phyloP scores from a whole-genome alignment of 2,113 vertebrate genomes.

The Tiliqua scincoides region DNA sequence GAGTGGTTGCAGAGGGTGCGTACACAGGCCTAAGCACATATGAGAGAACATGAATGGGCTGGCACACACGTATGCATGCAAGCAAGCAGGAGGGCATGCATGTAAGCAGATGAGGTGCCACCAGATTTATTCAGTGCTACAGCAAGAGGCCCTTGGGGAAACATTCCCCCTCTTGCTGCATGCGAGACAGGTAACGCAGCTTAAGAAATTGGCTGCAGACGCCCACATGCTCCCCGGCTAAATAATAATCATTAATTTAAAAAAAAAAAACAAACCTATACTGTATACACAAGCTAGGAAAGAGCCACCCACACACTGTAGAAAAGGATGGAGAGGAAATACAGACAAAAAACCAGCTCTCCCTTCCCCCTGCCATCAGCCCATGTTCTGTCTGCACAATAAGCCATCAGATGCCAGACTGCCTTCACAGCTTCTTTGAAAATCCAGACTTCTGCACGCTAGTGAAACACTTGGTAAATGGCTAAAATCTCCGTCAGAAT shows the following conservation, averaged over 20 bases:
- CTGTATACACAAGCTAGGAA: neutral
- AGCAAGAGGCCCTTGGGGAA: constrained; percentile 1
- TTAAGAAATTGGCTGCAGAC: constrained; percentile 15
- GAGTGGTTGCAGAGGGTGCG: neutral
- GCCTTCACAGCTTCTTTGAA: neutral
- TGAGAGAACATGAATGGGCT: neutral
- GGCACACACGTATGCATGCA: neutral
- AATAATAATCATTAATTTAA: constrained; percentile 15
- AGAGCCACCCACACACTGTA: neutral
- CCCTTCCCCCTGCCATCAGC: neutral
- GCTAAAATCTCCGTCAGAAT: neutral
- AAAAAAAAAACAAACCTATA: neutral
- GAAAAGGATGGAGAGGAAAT: neutral
- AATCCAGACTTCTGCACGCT: neutral
- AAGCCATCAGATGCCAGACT: neutral
- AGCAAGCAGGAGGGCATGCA: neutral
- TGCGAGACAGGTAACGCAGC: neutral
- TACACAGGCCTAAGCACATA: neutral
- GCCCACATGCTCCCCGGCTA: neutral
- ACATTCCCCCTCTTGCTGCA: neutral
- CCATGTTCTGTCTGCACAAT: neutral
- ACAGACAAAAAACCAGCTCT: neutral
- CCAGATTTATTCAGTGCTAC: neutral
- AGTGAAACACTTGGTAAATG: constrained; percentile 2
- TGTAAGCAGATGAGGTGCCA: neutral